Base-by-base conservation (phyloP, 30 jellyfish, hydroid and myxozoan genomes). In the Clytia hemisphaerica region DNA sequence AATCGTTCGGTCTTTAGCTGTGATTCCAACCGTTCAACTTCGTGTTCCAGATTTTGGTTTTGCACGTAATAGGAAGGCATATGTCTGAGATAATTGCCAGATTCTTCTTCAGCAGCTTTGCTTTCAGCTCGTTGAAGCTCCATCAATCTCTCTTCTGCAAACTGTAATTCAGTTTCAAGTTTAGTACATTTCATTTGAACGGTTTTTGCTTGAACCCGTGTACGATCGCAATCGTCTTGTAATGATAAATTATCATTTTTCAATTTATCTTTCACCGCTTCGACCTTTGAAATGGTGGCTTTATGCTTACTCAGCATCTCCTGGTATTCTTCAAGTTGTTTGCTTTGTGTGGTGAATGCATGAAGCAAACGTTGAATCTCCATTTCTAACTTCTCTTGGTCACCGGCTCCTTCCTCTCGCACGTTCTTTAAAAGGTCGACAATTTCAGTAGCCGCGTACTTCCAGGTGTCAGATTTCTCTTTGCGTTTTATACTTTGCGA, bases 321-420 rank as follows among this genome's bases (percentile, higher is more conserved):
- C 16, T 44, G 19, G 5, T 33, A 67, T 73, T 29, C 73, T 26
- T 77, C 93, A 12, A 85, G 36, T 26, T 68, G 51, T 49, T 70
- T 75, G 5, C 71, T 29, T 72, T 85, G 96, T 9, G 75, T 60
- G 29, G 61, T 45, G 45, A 77, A 77, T 0, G 84, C 93, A 6
- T 82, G 63, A 44, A 85, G 51, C 34, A 85, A 38, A 31, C 62
- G 72, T 42, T 35, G 33, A 35, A 85, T 77, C 25, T 79, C 87
- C 18, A 7, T 33, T 50, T 85, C 96, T 5, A 85, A 42, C 38
- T 67, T 74, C 28, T 71, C 91, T 55, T 77, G 26, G 35, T 85
- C 96, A 15, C 38, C 71, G 9, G 77, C 60, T 3, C 92, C 92
- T 54, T 78, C 90, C 38, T 78, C 57, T 25, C 92, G 87, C 26